A percentile compares a stretch with the other conserved stretches of the same genome.
phyloP scores from a whole-genome alignment of 2,113 vertebrate species.

The Ochotona princeps region DNA sequence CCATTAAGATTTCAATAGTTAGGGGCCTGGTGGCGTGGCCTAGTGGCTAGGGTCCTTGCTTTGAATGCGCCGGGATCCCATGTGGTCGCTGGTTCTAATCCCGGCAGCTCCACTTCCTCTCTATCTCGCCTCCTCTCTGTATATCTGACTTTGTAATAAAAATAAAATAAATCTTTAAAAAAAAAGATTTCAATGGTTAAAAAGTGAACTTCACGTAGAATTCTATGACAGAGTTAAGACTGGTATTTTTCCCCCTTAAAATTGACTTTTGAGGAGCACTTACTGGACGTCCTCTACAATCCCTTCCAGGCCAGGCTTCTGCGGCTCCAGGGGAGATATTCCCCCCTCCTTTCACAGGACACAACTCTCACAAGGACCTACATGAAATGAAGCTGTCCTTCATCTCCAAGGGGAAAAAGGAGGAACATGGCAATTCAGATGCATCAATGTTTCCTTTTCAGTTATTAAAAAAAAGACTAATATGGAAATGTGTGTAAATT shows the following conservation, averaged over 20 bases:
- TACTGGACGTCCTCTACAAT: background rate
- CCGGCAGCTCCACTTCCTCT: too few species aligned
- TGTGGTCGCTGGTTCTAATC: too few species aligned
- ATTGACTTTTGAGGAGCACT: background rate
- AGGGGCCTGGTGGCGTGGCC: background rate
- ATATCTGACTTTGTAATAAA: too few species aligned
- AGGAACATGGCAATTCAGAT: background rate
- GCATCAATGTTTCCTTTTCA: background rate
- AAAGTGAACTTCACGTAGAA: background rate
- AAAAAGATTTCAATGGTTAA: too few species aligned
- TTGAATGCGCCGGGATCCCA: too few species aligned
- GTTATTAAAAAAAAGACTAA: background rate
- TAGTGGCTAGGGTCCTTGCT: too few species aligned
- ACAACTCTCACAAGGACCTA: background rate
- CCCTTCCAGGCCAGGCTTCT: background rate
- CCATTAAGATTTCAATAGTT: background rate
- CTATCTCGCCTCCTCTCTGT: too few species aligned
- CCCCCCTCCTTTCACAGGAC: background rate
- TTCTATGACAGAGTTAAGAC: background rate
- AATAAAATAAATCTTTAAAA: too few species aligned
- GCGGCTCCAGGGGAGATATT: background rate
- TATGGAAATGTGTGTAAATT: background rate
- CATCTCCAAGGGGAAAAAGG: background rate
- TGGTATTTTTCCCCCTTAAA: conserved; percentile 2
- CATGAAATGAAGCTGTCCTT: background rate